Conservation (phyloP, 2,888 invertebrate species). For the Phyllotreta striolata region DNA sequence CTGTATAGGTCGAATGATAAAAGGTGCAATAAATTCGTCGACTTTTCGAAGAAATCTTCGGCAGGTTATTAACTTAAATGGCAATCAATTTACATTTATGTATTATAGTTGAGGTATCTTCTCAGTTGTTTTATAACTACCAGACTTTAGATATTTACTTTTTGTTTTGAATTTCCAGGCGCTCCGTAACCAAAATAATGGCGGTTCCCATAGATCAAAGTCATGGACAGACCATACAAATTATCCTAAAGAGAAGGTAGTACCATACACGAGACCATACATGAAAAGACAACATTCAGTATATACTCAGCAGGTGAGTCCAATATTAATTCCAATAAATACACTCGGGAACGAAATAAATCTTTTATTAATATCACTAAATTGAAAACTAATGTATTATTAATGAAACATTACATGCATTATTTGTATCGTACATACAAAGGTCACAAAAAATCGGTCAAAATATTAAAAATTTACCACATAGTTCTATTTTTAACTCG, state of each 20-base stretch:
- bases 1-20: conserved; percentile 9
- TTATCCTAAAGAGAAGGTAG: conserved; percentile 73
- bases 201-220: conserved; percentile 71
- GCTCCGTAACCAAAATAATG: conserved; percentile 42
- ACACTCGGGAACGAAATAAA: too few relatives aligned
- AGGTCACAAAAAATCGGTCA: too few relatives aligned
- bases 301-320: conserved; percentile 67
- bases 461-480: not conserved
- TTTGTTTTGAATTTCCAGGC: conserved; percentile 33
- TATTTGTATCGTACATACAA: too few relatives aligned
- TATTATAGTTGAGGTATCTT: too few relatives aligned
- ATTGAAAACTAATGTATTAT: conserved; percentile 5
- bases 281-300: conserved; percentile 68
- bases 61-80: conserved; percentile 2
- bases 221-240: conserved; percentile 77
- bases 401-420: too few relatives aligned
- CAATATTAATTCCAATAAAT: conserved; percentile 1
- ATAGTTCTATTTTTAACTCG: not conserved
- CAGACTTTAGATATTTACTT: not conserved
- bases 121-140: not conserved
- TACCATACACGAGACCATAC: conserved; percentile 69
- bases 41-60: conserved; percentile 14
- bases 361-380: not conserved
- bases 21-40: conserved; percentile 5
- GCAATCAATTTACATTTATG: conserved; percentile 10